Base-by-base conservation (phyloP, 2,797 vertebrate genomes). In the Protonibea diacanthus region DNA sequence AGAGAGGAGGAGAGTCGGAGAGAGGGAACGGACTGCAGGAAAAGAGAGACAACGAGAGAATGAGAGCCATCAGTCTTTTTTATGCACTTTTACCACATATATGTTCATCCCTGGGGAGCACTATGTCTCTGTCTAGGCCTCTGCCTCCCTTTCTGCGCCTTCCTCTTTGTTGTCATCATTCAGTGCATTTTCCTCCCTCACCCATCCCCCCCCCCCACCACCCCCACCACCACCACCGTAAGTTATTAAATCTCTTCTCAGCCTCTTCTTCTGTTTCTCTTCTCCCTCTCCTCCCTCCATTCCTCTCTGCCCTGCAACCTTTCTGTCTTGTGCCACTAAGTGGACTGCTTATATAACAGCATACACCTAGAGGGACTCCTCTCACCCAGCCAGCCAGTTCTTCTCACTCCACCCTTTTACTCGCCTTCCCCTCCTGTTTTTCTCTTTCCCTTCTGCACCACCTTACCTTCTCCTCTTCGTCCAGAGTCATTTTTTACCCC, bases 281-380 rank as follows among this genome's bases (percentile, higher is more conserved):
- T 45, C 51, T 71, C 38, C 33, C 47, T 71, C 45, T 62, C 38
- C 68, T 80, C 75, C 61, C 66, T 76, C 66, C 69, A 18, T 83
- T 45, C 75, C 73, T 80, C 83, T 68, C 67, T 78, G 87, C 85
- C 88, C 84, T 56, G 81, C 78, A 89, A 90, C 87, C 88, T 85
- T 77, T 88, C 82, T 85, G 85, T 92, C 90, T 87, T 89, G 76
- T 89, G 89, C 67, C 85, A 81, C 90, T 91, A 93, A 93, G 90
- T 91, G 90, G 90, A 85, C 81, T 80, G 84, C 91, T 94, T 93
- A 92, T 93, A 91, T 92, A 94, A 92, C 67, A 23, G 67, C 18
- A 20, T 58, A 67, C 85, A 90, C 89, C 90, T 89, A 78, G 71
- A 88, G 90, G 88, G 89, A 86, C 86, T 81, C 79, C 76, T 85